A percentile compares a stretch with the other conserved stretches of the same genome.
phyloP scores from a whole-genome alignment of 2,888 invertebrate species.

The Therioaphis trifolii region DNA sequence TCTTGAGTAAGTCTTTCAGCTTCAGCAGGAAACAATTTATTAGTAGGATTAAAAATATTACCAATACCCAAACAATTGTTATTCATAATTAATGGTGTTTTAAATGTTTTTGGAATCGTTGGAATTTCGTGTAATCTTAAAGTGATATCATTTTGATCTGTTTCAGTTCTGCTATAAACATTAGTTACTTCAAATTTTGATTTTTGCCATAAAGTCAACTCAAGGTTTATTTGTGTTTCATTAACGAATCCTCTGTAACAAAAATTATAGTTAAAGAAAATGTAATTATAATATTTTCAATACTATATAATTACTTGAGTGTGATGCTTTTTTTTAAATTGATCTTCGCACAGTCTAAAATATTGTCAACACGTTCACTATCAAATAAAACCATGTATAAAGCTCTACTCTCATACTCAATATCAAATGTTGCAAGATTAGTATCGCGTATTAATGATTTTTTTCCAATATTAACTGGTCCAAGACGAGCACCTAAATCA shows the following conservation, averaged over 20 bases:
- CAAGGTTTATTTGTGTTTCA: constrained; percentile 83
- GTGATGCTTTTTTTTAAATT: constrained; percentile 75
- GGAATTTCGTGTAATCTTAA: constrained; percentile 54
- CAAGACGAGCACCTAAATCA: constrained; percentile 81
- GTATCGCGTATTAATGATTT: constrained; percentile 78
- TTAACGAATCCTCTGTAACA: constrained; percentile 75
- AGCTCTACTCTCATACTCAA: constrained; percentile 80
- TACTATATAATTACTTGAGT: constrained; percentile 76
- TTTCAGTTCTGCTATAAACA: constrained; percentile 44
- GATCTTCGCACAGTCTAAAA: constrained; percentile 86
- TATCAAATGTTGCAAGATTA: constrained; percentile 78
- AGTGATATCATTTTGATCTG: constrained; percentile 28
- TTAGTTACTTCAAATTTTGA: constrained; percentile 82
- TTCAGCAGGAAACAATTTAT: constrained; percentile 66
- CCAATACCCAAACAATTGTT: constrained; percentile 78
- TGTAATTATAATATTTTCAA: not conserved
- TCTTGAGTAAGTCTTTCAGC: constrained; percentile 83
- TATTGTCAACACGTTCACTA: constrained; percentile 79
- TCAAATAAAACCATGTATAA: constrained; percentile 87
- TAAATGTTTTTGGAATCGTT: constrained; percentile 46
- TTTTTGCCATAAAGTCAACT: constrained; percentile 80
- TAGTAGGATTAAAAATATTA: constrained; percentile 80
- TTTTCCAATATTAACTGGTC: constrained; percentile 76
- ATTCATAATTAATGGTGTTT: constrained; percentile 29
- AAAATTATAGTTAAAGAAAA: constrained; percentile 38